These are phyloP conservation scores for Lagodon rhomboides DNA, from an alignment of 2,797 vertebrate species.

Conservation along the genomic window DNA sequence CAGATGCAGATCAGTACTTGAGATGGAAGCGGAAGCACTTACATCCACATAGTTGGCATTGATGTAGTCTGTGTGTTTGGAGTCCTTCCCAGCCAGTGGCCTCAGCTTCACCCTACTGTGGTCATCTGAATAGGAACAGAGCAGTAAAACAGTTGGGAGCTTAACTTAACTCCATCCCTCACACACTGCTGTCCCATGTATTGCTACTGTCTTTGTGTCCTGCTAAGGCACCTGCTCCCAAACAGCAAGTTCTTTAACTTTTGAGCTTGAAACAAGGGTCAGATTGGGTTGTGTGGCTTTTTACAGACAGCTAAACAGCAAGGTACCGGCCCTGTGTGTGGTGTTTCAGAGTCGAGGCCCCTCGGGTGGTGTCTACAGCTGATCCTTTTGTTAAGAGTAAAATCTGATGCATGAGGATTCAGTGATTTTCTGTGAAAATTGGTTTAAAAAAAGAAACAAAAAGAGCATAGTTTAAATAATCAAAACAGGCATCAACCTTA, in stretches of 20 bases:
- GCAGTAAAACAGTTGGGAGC: slow-evolving; percentile 5
- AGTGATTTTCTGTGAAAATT: no score
- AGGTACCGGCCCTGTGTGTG: not conserved
- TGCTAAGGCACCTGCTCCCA: slow-evolving; percentile 15
- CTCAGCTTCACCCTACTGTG: slow-evolving; percentile 96
- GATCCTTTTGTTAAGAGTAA: no score
- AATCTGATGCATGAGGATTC: no score
- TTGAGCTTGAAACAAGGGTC: slow-evolving; percentile 21
- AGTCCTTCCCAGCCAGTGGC: slow-evolving; percentile 93
- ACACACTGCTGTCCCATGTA: not conserved
- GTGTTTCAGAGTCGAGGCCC: not conserved
- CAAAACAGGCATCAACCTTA: no score
- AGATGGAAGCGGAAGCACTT: slow-evolving; percentile 77
- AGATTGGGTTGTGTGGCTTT: slow-evolving; percentile 6
- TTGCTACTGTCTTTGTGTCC: not conserved
- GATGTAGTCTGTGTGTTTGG: slow-evolving; percentile 97
- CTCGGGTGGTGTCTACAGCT: no score
- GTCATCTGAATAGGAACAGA: slow-evolving; percentile 87
- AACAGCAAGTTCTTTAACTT: slow-evolving; percentile 24
- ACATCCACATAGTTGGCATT: slow-evolving; percentile 97
- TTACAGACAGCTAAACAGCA: slow-evolving; percentile 16
- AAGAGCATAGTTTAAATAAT: no score
- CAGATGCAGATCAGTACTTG: slow-evolving; percentile 4
- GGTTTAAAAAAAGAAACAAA: no score
- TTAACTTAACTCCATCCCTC: slow-evolving; percentile 7